Conservation (phyloP, 2,113 vertebrate genomes). For the Phoenicopterus ruber region DNA sequence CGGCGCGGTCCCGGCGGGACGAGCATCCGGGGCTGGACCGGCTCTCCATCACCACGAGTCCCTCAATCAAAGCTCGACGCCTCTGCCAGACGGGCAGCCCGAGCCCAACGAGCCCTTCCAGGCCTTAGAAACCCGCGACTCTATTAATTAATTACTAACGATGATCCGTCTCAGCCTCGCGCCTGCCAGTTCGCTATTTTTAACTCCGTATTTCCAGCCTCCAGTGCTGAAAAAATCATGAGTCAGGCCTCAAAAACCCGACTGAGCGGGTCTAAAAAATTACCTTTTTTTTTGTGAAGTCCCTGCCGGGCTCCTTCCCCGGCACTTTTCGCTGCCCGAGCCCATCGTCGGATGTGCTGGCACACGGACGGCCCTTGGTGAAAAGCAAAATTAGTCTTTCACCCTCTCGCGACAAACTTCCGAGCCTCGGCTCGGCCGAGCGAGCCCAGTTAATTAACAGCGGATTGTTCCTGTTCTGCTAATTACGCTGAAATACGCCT, state of each 20-base stretch:
- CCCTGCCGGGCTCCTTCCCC: not conserved
- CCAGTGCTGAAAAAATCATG: not conserved
- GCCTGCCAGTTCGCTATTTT: slow-evolving; percentile 20
- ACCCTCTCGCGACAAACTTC: slow-evolving; percentile 67
- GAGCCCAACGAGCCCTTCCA: not conserved
- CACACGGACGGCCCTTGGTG: slow-evolving; percentile 68
- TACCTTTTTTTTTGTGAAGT: not conserved
- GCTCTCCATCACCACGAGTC: not conserved
- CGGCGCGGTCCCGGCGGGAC: rapidly evolving
- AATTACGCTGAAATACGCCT: slow-evolving; percentile 57
- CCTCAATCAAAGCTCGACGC: not conserved
- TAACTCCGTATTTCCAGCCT: slow-evolving; percentile 5
- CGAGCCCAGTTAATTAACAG: slow-evolving; percentile 68
- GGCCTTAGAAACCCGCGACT: slow-evolving; percentile 2
- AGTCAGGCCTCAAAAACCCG: not conserved
- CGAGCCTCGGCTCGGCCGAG: slow-evolving; percentile 53
- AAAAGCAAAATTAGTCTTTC: slow-evolving; percentile 72
- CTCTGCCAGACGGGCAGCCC: rapidly evolving
- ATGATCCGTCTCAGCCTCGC: not conserved
- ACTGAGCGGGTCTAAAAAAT: not conserved
- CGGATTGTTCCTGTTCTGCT: slow-evolving; percentile 59
- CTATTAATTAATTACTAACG: slow-evolving; percentile 28
- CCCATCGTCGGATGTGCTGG: not conserved
- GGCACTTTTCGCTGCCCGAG: not conserved
- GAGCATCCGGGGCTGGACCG: not conserved